Percentiles rank a stretch among this genome's conserved stretches.
These are phyloP conservation scores for Aulostomus chinensis DNA, from an alignment of 2,797 vertebrate species.

Conservation along the genomic window DNA sequence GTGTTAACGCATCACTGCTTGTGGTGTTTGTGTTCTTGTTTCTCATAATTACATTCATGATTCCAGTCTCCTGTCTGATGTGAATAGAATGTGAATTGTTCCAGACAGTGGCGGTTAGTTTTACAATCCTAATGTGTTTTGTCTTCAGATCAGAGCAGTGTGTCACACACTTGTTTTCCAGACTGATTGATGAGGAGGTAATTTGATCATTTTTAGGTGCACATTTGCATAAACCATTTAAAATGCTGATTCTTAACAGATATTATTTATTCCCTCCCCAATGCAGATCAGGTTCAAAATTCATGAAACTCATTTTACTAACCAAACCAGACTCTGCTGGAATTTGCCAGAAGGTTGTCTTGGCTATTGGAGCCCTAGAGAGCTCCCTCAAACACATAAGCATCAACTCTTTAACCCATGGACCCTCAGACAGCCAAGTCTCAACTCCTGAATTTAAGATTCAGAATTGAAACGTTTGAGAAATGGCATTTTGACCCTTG, in stretches of 20 bases:
- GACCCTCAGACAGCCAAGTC: too few species aligned
- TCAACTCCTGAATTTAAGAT: conserved; percentile 48
- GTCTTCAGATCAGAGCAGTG: conserved; percentile 39
- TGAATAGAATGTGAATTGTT: conserved; percentile 51
- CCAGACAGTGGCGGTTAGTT: conserved; percentile 27
- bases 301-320: conserved; percentile 44
- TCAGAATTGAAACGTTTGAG: conserved; percentile 57
- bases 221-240: conserved; percentile 59
- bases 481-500: conserved; percentile 53
- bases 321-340: conserved; percentile 40
- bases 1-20: conserved; percentile 36
- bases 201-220: conserved; percentile 53
- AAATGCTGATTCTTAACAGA: conserved; percentile 52
- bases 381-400: conserved; percentile 42
- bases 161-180: conserved; percentile 50
- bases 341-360: conserved; percentile 43
- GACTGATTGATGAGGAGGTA: conserved; percentile 63
- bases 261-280: conserved; percentile 21
- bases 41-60: conserved; percentile 57
- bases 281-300: conserved; percentile 54
- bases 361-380: conserved; percentile 28
- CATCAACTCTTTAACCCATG: conserved; percentile 45
- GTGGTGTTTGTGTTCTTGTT: conserved; percentile 47
- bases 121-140: conserved; percentile 35
- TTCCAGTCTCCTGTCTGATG: conserved; percentile 48